Base-by-base conservation (phyloP, 2,797 vertebrate genomes). In the Neoniphon sammara region DNA sequence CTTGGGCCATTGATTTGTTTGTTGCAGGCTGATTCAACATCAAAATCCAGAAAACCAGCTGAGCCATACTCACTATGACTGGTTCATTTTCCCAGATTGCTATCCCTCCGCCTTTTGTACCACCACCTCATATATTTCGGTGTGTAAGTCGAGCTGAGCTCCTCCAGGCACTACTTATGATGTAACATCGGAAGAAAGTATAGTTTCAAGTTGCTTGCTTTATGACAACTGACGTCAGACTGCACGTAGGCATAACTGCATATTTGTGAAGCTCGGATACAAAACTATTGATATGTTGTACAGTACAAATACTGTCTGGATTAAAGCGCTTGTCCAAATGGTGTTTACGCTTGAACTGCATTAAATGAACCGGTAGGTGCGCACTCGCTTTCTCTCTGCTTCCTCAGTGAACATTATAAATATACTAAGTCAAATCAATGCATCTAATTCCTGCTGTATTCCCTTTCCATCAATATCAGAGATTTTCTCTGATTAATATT, bases 161-260 rank as follows among this genome's bases (percentile, higher is more conserved):
- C 42, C 42, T 53, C 75, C 7, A 30, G 27, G 30, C 31, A 10
- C 2, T 44, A 18, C n/a, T 31, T 1, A 14, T 61, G 60, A 77
- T 73, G 54, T 52, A 70, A 75, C 70, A 18, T 20, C 20, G 46
- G 59, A 68, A n/a, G 4, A 10, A 47, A 69, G 7, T 11, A 6
- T 25, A 20, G 12, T 30, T 5, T 21, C 10, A 10, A 23, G 18
- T 49, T 60, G n/a, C 70, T 53, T 52, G 53, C 2, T 44, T 27
- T 47, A 6, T 27, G 11, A 15, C 77, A 74, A 67, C 6, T 75
- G 71, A 90, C 74, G 81, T 89, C 77, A 75, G 57, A 57, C 61
- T 66, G 58, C 58, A 30, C 66, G 25, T 55, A 18, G 3, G 23
- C 73, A 18, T 55, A 34, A 62, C 21, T 23, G 59, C 61, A 49